Conservation (phyloP, 2,113 vertebrate species). For the Litocranius walleri region DNA sequence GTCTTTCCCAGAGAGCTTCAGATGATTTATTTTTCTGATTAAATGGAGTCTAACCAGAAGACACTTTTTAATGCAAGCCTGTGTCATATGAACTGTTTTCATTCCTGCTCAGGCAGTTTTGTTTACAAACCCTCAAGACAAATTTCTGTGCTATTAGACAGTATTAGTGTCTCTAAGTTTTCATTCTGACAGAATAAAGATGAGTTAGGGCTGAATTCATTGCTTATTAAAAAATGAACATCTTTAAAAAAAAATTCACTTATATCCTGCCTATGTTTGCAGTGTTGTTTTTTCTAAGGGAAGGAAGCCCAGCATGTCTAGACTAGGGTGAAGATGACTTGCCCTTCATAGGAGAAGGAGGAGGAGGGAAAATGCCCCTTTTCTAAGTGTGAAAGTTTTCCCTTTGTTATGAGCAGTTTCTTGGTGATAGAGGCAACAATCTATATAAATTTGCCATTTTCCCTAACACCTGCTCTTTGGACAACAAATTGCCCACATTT, state of each 20-base stretch:
- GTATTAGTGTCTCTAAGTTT: background rate
- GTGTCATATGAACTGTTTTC: background rate
- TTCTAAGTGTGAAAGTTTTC: background rate
- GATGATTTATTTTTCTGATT: background rate
- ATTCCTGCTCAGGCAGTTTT: background rate
- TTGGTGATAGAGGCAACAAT: background rate
- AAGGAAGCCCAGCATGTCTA: background rate
- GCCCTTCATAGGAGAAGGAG: accelerated
- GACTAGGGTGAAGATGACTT: background rate
- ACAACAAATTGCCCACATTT: background rate
- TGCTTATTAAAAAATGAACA: background rate
- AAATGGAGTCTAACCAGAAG: background rate
- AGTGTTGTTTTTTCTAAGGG: background rate
- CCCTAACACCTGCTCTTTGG: background rate
- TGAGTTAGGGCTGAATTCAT: background rate
- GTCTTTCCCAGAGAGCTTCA: background rate
- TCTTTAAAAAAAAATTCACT: background rate
- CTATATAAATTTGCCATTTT: background rate
- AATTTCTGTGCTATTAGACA: background rate
- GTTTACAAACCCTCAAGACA: background rate
- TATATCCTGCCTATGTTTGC: background rate
- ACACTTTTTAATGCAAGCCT: background rate
- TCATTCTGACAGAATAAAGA: background rate
- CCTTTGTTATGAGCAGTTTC: background rate
- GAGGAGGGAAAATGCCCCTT: background rate